Conservation (phyloP, 2,797 vertebrate genomes). For the Cryptoprocta ferox region DNA sequence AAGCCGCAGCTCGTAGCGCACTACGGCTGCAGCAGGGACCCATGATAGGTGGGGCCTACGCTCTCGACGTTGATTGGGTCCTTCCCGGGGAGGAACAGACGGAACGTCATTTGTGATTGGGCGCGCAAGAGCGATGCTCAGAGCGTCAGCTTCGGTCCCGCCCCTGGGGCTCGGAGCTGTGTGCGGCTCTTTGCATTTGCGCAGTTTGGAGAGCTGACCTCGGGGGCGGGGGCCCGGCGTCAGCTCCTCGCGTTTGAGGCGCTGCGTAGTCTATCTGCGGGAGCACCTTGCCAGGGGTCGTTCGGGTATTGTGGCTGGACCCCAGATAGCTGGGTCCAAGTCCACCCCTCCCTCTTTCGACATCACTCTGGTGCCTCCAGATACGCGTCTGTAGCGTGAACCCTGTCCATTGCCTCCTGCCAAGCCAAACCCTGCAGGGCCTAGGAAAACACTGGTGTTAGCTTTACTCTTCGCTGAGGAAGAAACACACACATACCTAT, state of each 20-base stretch:
- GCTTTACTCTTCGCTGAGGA: not conserved
- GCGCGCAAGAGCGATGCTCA: fast-evolving
- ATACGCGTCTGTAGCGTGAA: not conserved
- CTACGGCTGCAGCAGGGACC: fast-evolving
- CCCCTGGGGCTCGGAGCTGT: fast-evolving
- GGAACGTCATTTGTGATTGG: not conserved
- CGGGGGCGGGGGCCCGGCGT: fast-evolving
- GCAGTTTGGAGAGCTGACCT: fast-evolving
- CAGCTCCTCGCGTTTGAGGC: fast-evolving
- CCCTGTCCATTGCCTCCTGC: not conserved
- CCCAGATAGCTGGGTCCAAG: not conserved
- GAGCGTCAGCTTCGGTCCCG: not conserved
- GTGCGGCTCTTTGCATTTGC: not conserved
- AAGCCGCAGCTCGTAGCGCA: fast-evolving
- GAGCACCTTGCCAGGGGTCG: fast-evolving
- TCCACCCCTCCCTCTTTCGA: not conserved
- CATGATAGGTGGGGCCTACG: too few species aligned
- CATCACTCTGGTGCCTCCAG: not conserved
- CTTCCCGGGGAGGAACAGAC: not conserved
- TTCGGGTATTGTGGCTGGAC: not conserved
- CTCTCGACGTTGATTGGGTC: not conserved
- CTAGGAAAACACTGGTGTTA: not conserved
- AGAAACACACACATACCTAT: not conserved
- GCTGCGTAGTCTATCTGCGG: fast-evolving
- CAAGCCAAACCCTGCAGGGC: not conserved